Evolutionary conservation across 2,888 invertebrate species (phyloP).

Genomic region (Tachina fera): DNA sequence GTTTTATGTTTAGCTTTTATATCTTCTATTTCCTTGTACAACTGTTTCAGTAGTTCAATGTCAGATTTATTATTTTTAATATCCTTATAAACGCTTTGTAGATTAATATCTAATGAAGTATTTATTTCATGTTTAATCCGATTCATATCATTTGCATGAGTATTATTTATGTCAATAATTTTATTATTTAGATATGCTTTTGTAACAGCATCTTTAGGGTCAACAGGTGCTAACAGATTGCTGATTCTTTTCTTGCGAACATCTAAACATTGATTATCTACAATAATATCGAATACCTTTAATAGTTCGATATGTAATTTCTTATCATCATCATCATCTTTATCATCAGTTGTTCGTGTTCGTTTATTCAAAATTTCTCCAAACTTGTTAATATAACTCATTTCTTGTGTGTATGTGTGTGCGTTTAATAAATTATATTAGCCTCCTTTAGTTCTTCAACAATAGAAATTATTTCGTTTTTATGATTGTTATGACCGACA

Average conservation of each 20-base stretch:
- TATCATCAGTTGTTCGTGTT: constrained; percentile 13
- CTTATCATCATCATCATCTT: constrained; percentile 48
- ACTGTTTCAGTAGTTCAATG: neutral
- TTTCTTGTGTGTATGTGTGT: neutral
- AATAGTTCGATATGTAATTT: neutral
- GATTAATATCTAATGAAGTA: neutral
- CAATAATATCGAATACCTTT: neutral
- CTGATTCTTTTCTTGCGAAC: constrained; percentile 9
- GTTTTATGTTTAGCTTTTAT: neutral
- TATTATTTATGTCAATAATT: neutral
- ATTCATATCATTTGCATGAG: no score
- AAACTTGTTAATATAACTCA: neutral
- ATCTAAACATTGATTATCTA: neutral
- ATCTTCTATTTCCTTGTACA: neutral
- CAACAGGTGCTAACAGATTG: constrained; percentile 31
- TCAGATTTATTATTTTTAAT: no score
- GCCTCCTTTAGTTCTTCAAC: constrained; percentile 48
- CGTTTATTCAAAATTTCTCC: neutral
- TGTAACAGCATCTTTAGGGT: constrained; percentile 33
- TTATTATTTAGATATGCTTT: constrained; percentile 22
- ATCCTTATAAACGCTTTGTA: constrained; percentile 5
- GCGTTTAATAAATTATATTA: constrained; percentile 43
- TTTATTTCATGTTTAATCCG: neutral
- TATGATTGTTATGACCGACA: constrained; percentile 72
- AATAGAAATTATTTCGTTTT: constrained; percentile 57